Evolutionary conservation across 2,113 vertebrate species (phyloP).

Genomic region (Saccopteryx leptura): DNA sequence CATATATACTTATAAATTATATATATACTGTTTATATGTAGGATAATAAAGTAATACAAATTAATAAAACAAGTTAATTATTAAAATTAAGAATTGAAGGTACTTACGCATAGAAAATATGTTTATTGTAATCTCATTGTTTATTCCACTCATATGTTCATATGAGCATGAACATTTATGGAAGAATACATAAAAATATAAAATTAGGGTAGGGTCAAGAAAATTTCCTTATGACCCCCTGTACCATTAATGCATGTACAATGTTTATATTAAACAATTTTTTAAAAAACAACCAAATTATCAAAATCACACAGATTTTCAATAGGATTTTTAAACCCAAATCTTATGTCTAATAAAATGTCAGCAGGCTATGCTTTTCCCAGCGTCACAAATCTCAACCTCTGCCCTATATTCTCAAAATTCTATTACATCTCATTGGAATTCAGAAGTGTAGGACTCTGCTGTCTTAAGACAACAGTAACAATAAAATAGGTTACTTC

Average conservation of each 20-base stretch:
- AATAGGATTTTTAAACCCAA: neutral
- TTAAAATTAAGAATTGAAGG: neutral
- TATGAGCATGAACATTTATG: neutral
- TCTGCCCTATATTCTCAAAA: neutral
- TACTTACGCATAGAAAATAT: neutral
- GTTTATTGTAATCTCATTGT: neutral
- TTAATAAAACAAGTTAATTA: neutral
- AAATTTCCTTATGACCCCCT: neutral
- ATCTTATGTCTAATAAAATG: constrained; percentile 1
- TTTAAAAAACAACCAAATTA: neutral
- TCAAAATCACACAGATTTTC: neutral
- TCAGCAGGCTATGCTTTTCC: neutral
- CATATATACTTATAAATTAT: neutral
- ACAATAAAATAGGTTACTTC: neutral
- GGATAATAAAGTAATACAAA: constrained; percentile 1
- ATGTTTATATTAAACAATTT: neutral
- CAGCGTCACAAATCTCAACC: neutral
- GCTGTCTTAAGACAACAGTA: neutral
- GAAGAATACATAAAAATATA: neutral
- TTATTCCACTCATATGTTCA: neutral
- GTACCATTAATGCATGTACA: neutral
- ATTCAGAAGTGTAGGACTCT: constrained; percentile 1
- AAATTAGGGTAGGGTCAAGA: neutral
- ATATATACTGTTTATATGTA: neutral
- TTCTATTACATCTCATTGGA: neutral